These are phyloP conservation scores for Amblyjoppa proteus DNA, from an alignment of 2,888 invertebrate species.

Conservation along the genomic window DNA sequence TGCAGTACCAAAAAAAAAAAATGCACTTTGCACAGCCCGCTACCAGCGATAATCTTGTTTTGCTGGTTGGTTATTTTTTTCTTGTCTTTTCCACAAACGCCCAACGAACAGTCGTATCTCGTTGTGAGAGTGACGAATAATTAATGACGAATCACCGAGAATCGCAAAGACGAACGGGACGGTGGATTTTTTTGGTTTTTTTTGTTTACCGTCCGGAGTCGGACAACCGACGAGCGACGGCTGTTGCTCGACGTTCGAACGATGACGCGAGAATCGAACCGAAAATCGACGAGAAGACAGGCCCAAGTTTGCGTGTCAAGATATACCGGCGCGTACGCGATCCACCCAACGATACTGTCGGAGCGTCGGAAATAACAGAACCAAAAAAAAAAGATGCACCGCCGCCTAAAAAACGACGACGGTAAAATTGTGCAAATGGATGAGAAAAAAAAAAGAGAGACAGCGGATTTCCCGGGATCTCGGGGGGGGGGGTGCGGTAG, in stretches of 20 bases:
- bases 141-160: slow-evolving; percentile 38
- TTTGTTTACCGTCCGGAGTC: slow-evolving; percentile 40
- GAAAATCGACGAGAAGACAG: slow-evolving; percentile 20
- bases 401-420: slow-evolving; percentile 20
- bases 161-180: slow-evolving; percentile 37
- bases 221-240: slow-evolving; percentile 54
- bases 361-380: not conserved
- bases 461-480: slow-evolving; percentile 38
- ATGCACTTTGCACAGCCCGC: not conserved
- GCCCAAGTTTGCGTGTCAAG: slow-evolving; percentile 21
- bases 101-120: not conserved
- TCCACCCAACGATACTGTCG: not conserved
- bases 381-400: not conserved
- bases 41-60: not conserved
- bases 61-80: not conserved
- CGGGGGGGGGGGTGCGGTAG: slow-evolving; percentile 67
- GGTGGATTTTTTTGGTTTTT: slow-evolving; percentile 36
- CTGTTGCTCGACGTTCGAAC: slow-evolving; percentile 30
- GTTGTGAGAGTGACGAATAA: not conserved
- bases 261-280: slow-evolving; percentile 23
- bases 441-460: slow-evolving; percentile 47
- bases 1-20: not conserved
- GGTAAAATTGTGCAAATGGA: slow-evolving; percentile 45
- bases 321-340: slow-evolving; percentile 29
- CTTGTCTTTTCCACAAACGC: not conserved